Percentiles rank a stretch among this genome's conserved stretches.
Conservation (phyloP, 2,888 invertebrate species). For the Teleiodes luculella region DNA sequence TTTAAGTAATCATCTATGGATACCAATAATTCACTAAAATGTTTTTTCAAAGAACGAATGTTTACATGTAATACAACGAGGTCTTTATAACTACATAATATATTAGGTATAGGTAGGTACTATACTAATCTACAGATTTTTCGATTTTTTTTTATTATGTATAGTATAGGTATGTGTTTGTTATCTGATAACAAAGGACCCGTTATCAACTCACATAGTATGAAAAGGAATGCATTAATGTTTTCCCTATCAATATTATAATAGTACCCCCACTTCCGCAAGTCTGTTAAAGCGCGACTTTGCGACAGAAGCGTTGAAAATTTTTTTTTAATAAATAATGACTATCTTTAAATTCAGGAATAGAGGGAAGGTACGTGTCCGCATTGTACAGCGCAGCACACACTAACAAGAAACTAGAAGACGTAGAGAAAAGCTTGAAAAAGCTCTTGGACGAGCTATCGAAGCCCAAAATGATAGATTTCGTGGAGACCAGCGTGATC, state of each 20-base stretch:
- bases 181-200: no score
- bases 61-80: slow-evolving; percentile 4
- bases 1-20: neutral
- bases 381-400: slow-evolving; percentile 57
- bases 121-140: no score
- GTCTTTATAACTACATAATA: neutral
- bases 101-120: no score
- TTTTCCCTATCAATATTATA: no score
- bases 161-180: no score
- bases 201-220: no score
- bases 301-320: no score
- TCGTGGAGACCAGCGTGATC: slow-evolving; percentile 54
- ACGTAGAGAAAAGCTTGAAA: slow-evolving; percentile 46
- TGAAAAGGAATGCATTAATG: no score
- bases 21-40: neutral
- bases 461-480: slow-evolving; percentile 53
- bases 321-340: no score
- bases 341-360: slow-evolving; percentile 35
- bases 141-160: no score
- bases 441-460: slow-evolving; percentile 39
- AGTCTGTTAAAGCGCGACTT: no score
- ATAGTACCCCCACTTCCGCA: no score
- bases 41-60: slow-evolving; percentile 12
- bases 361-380: slow-evolving; percentile 59
- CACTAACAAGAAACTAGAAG: slow-evolving; percentile 49